Evolutionary conservation across 1,140 invertebrate genomes (phyloP).

Genomic region (Antheraea pernyi): DNA sequence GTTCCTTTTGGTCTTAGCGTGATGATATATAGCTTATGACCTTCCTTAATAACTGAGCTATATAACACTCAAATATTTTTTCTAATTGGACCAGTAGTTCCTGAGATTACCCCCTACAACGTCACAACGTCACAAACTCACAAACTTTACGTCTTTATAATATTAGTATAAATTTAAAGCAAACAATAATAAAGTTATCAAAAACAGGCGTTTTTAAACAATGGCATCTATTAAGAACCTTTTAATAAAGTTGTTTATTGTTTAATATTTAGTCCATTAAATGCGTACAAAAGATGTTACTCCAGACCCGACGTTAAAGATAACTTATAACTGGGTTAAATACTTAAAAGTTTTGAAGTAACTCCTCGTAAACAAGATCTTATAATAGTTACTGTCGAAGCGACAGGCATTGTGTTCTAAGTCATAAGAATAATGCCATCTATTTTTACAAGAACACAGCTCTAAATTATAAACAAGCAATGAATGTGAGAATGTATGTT

Average conservation of each 20-base stretch:
- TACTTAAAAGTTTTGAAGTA: constrained; percentile 41
- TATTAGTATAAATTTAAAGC: too few relatives aligned
- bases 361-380: constrained; percentile 48
- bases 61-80: too few relatives aligned
- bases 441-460: background rate
- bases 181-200: background rate
- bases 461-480: too few relatives aligned
- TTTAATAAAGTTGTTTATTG: constrained; percentile 10
- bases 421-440: constrained; percentile 6
- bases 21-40: too few relatives aligned
- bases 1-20: too few relatives aligned
- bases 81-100: too few relatives aligned
- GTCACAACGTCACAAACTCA: too few relatives aligned
- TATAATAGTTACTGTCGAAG: constrained; percentile 44
- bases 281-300: constrained; percentile 18
- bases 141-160: too few relatives aligned
- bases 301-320: constrained; percentile 21
- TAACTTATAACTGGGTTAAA: constrained; percentile 31
- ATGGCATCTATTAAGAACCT: background rate
- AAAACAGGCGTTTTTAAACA: background rate
- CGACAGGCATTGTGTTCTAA: constrained; percentile 30
- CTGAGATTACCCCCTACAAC: too few relatives aligned
- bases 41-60: too few relatives aligned
- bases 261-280: background rate
- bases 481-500: too few relatives aligned